phyloP scores from a whole-genome alignment of 1,140 invertebrate genomes.

The Macrostomum lignano region DNA sequence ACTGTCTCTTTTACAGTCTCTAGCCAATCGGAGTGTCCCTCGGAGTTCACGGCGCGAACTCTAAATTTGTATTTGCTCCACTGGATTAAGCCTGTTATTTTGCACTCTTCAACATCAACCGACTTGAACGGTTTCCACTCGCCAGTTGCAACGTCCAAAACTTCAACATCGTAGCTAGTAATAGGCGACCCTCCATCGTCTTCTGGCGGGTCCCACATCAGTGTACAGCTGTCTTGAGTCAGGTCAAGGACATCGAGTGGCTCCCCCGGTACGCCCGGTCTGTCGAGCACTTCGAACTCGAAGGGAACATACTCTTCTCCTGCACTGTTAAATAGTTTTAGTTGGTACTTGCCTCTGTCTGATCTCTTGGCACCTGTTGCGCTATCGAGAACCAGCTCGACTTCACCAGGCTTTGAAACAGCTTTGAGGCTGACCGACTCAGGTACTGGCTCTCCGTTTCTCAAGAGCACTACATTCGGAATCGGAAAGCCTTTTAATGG shows the following conservation, averaged over 20 bases:
- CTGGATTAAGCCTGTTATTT: conserved; percentile 39
- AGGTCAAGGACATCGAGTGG: conserved; percentile 70
- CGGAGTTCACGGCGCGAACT: conserved; percentile 66
- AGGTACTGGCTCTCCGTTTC: conserved; percentile 50
- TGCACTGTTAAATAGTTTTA: conserved; percentile 10
- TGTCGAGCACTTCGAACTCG: conserved; percentile 27
- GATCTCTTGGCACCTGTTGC: conserved; percentile 5
- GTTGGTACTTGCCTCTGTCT: conserved; percentile 11
- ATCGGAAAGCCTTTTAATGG: conserved; percentile 15
- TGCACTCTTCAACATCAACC: conserved; percentile 18
- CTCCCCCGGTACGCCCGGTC: conserved; percentile 60
- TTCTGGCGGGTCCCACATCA: conserved; percentile 83
- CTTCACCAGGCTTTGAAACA: conserved; percentile 6
- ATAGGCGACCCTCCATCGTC: conserved; percentile 88
- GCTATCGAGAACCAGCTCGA: conserved; percentile 8
- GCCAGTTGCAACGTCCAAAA: conserved; percentile 67
- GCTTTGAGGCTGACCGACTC: conserved; percentile 38
- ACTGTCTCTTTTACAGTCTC: conserved; percentile 54
- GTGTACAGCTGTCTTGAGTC: conserved; percentile 71
- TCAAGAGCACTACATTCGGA: conserved; percentile 13
- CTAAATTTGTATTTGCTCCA: conserved; percentile 79
- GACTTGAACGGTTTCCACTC: conserved; percentile 61
- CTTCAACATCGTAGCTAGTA: conserved; percentile 69
- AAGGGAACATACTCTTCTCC: conserved; percentile 10
- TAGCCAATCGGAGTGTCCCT: conserved; percentile 62